These are phyloP conservation scores for Nephrocerus scutellatus DNA, from an alignment of 2,888 invertebrate species.

Conservation along the genomic window DNA sequence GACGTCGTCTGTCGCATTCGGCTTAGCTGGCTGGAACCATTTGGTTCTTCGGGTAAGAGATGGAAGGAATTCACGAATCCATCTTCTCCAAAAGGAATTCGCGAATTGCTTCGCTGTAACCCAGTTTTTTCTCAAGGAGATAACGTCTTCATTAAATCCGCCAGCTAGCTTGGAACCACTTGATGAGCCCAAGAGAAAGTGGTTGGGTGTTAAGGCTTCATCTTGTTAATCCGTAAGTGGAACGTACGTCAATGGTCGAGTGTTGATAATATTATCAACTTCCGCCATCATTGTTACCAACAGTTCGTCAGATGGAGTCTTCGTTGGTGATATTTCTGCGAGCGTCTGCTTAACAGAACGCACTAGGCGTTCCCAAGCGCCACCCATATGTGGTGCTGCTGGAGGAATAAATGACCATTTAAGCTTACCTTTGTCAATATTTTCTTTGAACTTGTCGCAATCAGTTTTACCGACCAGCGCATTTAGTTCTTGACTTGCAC, in stretches of 20 bases:
- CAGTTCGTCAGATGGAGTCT: slow-evolving; percentile 23
- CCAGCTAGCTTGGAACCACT: slow-evolving; percentile 19
- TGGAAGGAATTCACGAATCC: slow-evolving; percentile 24
- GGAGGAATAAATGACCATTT: slow-evolving; percentile 27
- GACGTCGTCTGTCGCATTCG: slow-evolving; percentile 19
- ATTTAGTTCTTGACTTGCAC: too few relatives aligned
- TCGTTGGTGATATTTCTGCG: slow-evolving; percentile 14
- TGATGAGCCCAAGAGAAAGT: slow-evolving; percentile 24
- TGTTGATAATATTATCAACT: slow-evolving; percentile 24
- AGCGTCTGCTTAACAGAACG: slow-evolving; percentile 20
- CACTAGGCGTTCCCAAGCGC: slow-evolving; percentile 19
- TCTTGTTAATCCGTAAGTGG: slow-evolving; percentile 15
- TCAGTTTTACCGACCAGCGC: too few relatives aligned
- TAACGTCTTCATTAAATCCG: slow-evolving; percentile 11
- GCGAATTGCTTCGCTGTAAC: slow-evolving; percentile 17
- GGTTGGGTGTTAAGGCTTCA: slow-evolving; percentile 28
- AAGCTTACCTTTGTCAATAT: too few relatives aligned
- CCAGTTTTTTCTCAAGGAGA: slow-evolving; percentile 17
- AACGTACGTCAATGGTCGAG: slow-evolving; percentile 15
- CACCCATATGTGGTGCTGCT: slow-evolving; percentile 21
- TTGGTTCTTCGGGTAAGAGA: slow-evolving; percentile 16
- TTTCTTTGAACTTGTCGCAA: too few relatives aligned
- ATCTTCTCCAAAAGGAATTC: slow-evolving; percentile 19
- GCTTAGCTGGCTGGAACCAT: slow-evolving; percentile 16
- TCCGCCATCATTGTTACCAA: slow-evolving; percentile 11